These are phyloP conservation scores for Papilio xuthus DNA, from an alignment of 1,140 invertebrate genomes.

Conservation along the genomic window DNA sequence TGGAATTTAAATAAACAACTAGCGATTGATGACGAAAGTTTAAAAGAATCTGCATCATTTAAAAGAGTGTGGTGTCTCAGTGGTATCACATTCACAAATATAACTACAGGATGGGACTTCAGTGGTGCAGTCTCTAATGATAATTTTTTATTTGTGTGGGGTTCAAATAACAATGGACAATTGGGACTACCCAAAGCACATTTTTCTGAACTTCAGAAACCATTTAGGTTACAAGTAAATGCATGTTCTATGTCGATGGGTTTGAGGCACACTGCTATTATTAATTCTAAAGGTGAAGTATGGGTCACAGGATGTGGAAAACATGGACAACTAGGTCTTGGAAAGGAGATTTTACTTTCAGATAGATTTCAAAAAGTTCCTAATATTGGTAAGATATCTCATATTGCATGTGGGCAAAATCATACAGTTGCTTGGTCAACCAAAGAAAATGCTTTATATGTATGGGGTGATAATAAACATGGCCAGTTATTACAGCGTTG, in stretches of 20 bases:
- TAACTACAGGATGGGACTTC: slow-evolving; percentile 88
- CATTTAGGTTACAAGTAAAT: slow-evolving; percentile 74
- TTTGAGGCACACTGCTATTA: slow-evolving; percentile 85
- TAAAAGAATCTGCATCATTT: slow-evolving; percentile 79
- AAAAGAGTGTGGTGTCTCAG: slow-evolving; percentile 81
- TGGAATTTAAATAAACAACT: slow-evolving; percentile 93
- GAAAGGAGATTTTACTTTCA: slow-evolving; percentile 68
- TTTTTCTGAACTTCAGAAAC: slow-evolving; percentile 68
- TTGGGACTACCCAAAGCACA: slow-evolving; percentile 83
- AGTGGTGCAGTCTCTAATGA: slow-evolving; percentile 85
- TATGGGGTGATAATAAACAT: slow-evolving; percentile 89
- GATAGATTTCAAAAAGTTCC: slow-evolving; percentile 83
- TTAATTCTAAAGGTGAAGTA: slow-evolving; percentile 84
- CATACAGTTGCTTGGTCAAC: slow-evolving; percentile 85
- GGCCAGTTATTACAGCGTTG: slow-evolving; percentile 83
- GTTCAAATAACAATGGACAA: slow-evolving; percentile 88
- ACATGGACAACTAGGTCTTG: slow-evolving; percentile 85
- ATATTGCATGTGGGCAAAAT: slow-evolving; percentile 87
- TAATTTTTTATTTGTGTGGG: slow-evolving; percentile 87
- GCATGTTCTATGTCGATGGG: slow-evolving; percentile 81
- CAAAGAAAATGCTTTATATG: slow-evolving; percentile 82
- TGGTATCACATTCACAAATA: slow-evolving; percentile 82
- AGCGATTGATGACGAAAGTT: slow-evolving; percentile 77
- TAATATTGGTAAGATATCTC: slow-evolving; percentile 79
- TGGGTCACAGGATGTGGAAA: slow-evolving; percentile 84